Evolutionary conservation across 2,888 invertebrate genomes (phyloP), one percentile per base, ranked within the genome.

Genomic region (Acholoe squamosa): DNA sequence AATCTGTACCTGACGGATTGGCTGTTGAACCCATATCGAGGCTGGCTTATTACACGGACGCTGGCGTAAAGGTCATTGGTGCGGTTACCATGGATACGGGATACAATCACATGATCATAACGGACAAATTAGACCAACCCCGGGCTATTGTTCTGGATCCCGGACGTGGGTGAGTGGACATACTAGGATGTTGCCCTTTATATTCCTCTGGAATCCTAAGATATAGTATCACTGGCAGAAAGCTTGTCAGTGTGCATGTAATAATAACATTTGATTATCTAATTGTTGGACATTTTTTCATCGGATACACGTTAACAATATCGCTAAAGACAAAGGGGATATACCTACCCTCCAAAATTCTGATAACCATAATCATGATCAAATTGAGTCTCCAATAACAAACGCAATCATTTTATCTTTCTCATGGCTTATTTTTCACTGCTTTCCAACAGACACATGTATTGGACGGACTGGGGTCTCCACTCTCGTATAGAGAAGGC

Each of bases 391-490:
- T 19, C 61, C n/a, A n/a, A n/a, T n/a, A n/a, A n/a, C 54, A 54
- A 19, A 33, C 19, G 25, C 84, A 10, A 90, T 19, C 54, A 14
- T 14, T 54, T 10, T 54, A 14, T 54, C 54, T 54, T 19, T 54
- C 31, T 76, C 76, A 76, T 76, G 10, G n/a, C n/a, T n/a, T n/a
- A n/a, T n/a, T n/a, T n/a, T n/a, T n/a, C n/a, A n/a, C n/a, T 12
- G 14, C 33, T 34, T 80, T 28, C 14, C 43, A 33, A 1, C 89
- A 96, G 96, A 10, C 94, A 93, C 52, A 94, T 96, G 12, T 96
- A 95, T 93, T 96, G 98, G 98, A 97, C 97, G 0, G 98, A 98
- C 94, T 98, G 98, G 98, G 98, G 98, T 14, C 96, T 96, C 96
- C 89, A 95, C 92, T 97, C 98, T 0, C 97, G 97, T 93, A 98